These are phyloP conservation scores for Clistopyga incitator DNA, from an alignment of 2,888 invertebrate species.

Conservation along the genomic window DNA sequence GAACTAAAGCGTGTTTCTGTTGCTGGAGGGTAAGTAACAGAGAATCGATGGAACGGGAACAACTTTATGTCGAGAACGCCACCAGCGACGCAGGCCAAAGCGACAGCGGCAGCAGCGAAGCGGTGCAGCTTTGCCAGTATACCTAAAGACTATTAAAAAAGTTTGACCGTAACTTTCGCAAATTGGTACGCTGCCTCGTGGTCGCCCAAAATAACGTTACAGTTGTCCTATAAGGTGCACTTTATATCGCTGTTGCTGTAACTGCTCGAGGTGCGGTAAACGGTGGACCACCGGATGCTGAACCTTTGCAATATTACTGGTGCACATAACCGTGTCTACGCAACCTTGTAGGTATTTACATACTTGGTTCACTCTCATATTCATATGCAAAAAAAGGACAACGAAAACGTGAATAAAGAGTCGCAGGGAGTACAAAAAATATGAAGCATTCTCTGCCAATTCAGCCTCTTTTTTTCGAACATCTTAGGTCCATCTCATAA, in stretches of 20 bases:
- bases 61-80: slow-evolving; percentile 43
- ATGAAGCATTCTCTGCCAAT: too few relatives aligned
- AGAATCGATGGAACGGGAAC: slow-evolving; percentile 49
- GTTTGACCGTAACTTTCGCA: slow-evolving; percentile 65
- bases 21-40: slow-evolving; percentile 22
- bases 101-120: not conserved
- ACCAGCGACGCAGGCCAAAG: not conserved
- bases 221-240: slow-evolving; percentile 60
- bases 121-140: slow-evolving; percentile 7
- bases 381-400: not conserved
- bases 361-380: not conserved
- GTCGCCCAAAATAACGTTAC: slow-evolving; percentile 66
- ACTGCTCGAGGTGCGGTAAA: not conserved
- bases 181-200: slow-evolving; percentile 64
- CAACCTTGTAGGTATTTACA: slow-evolving; percentile 1
- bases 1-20: slow-evolving; percentile 31
- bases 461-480: too few relatives aligned
- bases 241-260: slow-evolving; percentile 51
- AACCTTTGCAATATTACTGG: slow-evolving; percentile 59
- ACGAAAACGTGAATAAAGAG: slow-evolving; percentile 5
- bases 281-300: slow-evolving; percentile 42
- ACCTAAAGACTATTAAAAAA: slow-evolving; percentile 62
- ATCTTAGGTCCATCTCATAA: too few relatives aligned
- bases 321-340: slow-evolving; percentile 45
- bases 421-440: not conserved